Percentiles rank a stretch among this genome's conserved stretches.
Evolutionary conservation across 2,888 invertebrate genomes (phyloP).

Genomic region (Incurvaria masculella): DNA sequence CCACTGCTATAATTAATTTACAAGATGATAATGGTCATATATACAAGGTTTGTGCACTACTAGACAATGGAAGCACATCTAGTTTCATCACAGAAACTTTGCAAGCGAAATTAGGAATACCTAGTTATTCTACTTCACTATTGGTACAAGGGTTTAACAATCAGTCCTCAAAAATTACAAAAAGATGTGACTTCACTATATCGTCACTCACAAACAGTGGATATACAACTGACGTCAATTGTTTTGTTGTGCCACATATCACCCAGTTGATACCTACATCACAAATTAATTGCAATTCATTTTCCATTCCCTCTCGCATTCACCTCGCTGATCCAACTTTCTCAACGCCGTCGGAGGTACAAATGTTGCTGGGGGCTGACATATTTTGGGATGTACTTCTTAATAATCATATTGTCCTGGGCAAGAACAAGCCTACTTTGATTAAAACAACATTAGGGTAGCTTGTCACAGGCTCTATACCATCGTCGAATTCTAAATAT

Average conservation of each 20-base stretch:
- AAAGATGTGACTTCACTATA: not conserved
- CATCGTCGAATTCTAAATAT: not conserved
- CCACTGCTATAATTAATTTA: conserved; percentile 4
- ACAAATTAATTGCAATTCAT: not conserved
- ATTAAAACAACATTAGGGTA: conserved; percentile 12
- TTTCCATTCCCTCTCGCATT: conserved; percentile 7
- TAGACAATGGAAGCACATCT: conserved; percentile 6
- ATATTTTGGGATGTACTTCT: conserved; percentile 7
- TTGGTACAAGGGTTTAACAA: conserved; percentile 8
- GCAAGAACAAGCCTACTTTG: conserved; percentile 3
- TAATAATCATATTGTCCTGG: conserved; percentile 4
- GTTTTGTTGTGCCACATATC: conserved; percentile 9
- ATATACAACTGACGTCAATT: conserved; percentile 5
- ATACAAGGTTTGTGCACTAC: conserved; percentile 4
- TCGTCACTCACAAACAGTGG: conserved; percentile 4
- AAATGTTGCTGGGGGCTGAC: conserved; percentile 11
- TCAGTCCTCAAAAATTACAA: conserved; percentile 5
- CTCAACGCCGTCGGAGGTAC: conserved; percentile 2
- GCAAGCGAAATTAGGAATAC: conserved; percentile 2
- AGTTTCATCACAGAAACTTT: conserved; percentile 2
- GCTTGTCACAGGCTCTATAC: conserved; percentile 9
- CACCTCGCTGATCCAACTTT: conserved; percentile 12
- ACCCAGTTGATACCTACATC: conserved; percentile 7
- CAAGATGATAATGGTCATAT: conserved; percentile 5
- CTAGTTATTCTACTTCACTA: not conserved